These are phyloP conservation scores for Neodontobutis hainanensis DNA, from an alignment of 2,113 vertebrate species.

Conservation along the genomic window DNA sequence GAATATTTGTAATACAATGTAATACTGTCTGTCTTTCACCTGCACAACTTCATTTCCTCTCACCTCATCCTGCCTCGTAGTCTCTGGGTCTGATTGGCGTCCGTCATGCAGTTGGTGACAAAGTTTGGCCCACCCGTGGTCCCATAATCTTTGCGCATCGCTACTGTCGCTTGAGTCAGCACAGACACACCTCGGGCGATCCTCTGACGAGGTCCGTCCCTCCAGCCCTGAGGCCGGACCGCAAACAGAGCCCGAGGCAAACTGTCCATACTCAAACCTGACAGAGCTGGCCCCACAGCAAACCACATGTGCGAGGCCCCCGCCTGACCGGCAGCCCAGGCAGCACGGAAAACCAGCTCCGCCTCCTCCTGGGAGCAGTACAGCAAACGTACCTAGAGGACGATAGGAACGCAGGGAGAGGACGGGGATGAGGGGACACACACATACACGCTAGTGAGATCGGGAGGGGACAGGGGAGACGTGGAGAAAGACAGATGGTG, in stretches of 20 bases:
- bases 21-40: background rate
- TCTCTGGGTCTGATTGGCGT: conserved; percentile 84
- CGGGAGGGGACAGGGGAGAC: conserved; percentile 70
- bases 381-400: conserved; percentile 86
- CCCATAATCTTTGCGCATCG: conserved; percentile 87
- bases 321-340: conserved; percentile 86
- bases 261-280: conserved; percentile 81
- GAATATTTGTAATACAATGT: background rate
- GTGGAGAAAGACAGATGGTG: conserved; percentile 63
- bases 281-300: conserved; percentile 87
- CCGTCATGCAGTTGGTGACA: conserved; percentile 87
- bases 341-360: conserved; percentile 87
- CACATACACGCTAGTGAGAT: conserved; percentile 75
- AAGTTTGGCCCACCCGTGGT: conserved; percentile 86
- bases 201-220: conserved; percentile 85
- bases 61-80: conserved; percentile 85
- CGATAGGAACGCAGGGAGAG: conserved; percentile 60
- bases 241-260: conserved; percentile 88
- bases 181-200: conserved; percentile 90
- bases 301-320: conserved; percentile 94
- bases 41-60: conserved; percentile 48
- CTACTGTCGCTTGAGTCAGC: conserved; percentile 89
- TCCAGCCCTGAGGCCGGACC: conserved; percentile 90
- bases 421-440: conserved; percentile 63
- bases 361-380: conserved; percentile 95